A percentile compares a stretch with the other conserved stretches of the same genome.
Conservation (phyloP, 2,888 invertebrate genomes). For the Macaria notata region DNA sequence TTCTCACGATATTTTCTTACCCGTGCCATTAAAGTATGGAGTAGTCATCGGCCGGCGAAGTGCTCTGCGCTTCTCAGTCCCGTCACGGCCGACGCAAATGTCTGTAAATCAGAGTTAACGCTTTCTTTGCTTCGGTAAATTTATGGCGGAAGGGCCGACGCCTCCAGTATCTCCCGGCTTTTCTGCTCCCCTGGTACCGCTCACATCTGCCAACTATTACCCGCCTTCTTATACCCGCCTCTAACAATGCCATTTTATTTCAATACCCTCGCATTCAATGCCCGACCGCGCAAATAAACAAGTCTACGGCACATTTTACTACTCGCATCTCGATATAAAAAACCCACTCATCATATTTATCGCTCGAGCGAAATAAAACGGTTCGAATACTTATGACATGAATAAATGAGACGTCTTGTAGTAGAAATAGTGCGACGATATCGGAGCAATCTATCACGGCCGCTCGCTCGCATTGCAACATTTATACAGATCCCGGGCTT, state of each 20-base stretch:
- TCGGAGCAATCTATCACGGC: conserved; percentile 68
- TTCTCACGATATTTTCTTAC: conserved; percentile 24
- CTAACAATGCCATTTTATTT: conserved; percentile 42
- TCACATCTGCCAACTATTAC: conserved; percentile 39
- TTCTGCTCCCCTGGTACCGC: conserved; percentile 51
- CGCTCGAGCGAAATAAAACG: conserved; percentile 50
- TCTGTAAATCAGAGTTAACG: conserved; percentile 73
- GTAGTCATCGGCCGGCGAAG: conserved; percentile 28
- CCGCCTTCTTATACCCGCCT: conserved; percentile 29
- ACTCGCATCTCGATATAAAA: conserved; percentile 39
- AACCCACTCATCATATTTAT: conserved; percentile 48
- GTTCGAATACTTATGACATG: conserved; percentile 67
- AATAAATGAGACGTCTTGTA: conserved; percentile 70
- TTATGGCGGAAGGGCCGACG: conserved; percentile 60
- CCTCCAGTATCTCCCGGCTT: conserved; percentile 53
- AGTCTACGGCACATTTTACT: conserved; percentile 1
- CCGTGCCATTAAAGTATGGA: conserved; percentile 29
- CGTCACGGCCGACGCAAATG: conserved; percentile 54
- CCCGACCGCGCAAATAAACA: conserved; percentile 41
- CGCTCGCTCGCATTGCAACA: conserved; percentile 69
- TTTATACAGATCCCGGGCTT: conserved; percentile 68
- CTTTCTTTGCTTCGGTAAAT: conserved; percentile 65
- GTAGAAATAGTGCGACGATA: conserved; percentile 68
- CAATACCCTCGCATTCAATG: conserved; percentile 40
- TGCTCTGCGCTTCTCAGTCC: conserved; percentile 39